Evolutionary conservation across 2,797 vertebrate genomes (phyloP), one percentile per base, ranked within the genome.

Genomic region (Smutsia gigantea): DNA sequence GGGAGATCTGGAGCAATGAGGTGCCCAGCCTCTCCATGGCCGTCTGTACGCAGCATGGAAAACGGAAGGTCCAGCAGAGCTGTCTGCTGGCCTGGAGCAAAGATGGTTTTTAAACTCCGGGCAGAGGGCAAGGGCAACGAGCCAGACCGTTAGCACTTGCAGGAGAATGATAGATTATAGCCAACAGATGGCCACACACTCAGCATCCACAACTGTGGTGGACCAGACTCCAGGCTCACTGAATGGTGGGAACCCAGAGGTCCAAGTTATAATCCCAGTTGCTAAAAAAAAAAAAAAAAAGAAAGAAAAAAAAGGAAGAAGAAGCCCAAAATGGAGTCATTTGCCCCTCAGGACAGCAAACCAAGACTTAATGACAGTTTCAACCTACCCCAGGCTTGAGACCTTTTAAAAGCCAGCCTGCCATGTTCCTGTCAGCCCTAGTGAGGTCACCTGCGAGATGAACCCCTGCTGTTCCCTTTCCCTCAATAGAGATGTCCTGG

Each of bases 181-280:
- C 46, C 39, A 27, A 77, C 7, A 42, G 57, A 68, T 64, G 59
- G 25, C 66, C 4, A 1, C 72, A 23, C 27, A 9, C 13, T 42
- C 37, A 19, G 15, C 8, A 2, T 42, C 49, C 12, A 4, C 0
- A 0, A 6, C 29, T 15, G 7, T 13, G 19, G 17, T 5, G 14
- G 51, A 37, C 11, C 42, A 51, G 49, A 9, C 21, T 68, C 37
- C n/a, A 27, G 74, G n/a, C 55, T 95, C 49, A 21, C 1, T 8
- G 49, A 34, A 25, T 8, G 31, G 27, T 1, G 0, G 37, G 51
- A 72, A 25, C 53, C 23, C 71, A 55, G 34, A 31, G 37, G 71
- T 37, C 21, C 8, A 39, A 17, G 13, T 49, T 34, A 46, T 23
- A 25, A 55, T 53, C 12, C 61, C 31, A 39, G 0, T 46, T 8